Conservation (phyloP, 2,888 invertebrate genomes). For the Dryococelus australis region DNA sequence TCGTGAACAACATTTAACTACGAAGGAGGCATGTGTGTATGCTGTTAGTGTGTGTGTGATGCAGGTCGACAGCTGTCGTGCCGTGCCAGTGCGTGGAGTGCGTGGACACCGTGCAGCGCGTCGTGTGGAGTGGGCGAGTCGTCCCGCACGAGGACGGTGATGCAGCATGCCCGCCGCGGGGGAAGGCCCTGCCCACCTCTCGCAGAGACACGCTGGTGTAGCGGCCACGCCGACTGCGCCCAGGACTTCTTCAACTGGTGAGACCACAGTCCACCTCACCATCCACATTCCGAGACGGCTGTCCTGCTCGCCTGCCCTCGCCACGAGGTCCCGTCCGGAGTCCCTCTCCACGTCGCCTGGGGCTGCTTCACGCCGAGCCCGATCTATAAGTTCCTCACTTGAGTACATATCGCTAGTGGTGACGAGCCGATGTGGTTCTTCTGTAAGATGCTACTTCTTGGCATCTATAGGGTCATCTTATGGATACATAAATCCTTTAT, state of each 20-base stretch:
- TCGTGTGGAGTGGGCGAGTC: slow-evolving; percentile 60
- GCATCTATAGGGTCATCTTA: too few relatives aligned
- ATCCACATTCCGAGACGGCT: too few relatives aligned
- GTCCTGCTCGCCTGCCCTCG: neutral
- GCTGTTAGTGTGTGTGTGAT: too few relatives aligned
- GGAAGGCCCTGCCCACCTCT: slow-evolving; percentile 57
- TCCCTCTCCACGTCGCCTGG: too few relatives aligned
- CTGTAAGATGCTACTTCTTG: too few relatives aligned
- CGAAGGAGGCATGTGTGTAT: too few relatives aligned
- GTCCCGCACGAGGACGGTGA: slow-evolving; percentile 54
- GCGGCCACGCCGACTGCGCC: slow-evolving; percentile 53
- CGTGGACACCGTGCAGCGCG: slow-evolving; percentile 57
- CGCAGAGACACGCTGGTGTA: slow-evolving; percentile 55
- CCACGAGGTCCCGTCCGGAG: neutral
- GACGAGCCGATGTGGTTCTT: too few relatives aligned
- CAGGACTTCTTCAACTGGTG: slow-evolving; percentile 55
- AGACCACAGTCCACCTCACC: neutral
- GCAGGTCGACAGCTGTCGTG: slow-evolving; percentile 47
- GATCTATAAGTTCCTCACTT: too few relatives aligned
- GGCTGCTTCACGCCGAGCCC: too few relatives aligned
- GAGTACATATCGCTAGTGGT: too few relatives aligned
- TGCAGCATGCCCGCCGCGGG: slow-evolving; percentile 54
- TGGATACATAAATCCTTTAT: too few relatives aligned
- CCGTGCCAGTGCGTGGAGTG: slow-evolving; percentile 55
- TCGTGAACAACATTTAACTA: too few relatives aligned